phyloP scores from a whole-genome alignment of 2,113 vertebrate genomes.

The Leptobrachium leishanense region DNA sequence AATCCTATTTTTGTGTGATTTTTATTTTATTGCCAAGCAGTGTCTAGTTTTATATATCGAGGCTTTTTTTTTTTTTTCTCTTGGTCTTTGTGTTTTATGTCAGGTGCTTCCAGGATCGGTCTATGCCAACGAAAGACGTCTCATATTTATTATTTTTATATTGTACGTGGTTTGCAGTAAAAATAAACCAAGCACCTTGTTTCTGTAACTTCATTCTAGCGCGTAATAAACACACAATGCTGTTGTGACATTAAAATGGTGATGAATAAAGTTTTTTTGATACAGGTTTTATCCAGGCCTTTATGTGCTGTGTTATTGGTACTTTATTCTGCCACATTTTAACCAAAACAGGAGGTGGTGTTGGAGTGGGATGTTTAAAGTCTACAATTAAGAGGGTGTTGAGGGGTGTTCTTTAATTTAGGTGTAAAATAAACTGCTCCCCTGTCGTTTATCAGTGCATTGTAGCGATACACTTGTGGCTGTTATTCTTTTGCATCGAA shows the following conservation, averaged over 20 bases:
- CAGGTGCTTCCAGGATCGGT: constrained; percentile 1
- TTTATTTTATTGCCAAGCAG: constrained; percentile 15
- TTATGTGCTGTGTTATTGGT: too few relatives aligned
- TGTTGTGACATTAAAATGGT: constrained; percentile 54
- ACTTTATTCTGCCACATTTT: too few relatives aligned
- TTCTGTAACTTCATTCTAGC: constrained; percentile 38
- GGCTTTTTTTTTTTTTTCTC: constrained; percentile 4
- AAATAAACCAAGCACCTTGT: constrained; percentile 45
- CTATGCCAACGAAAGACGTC: constrained; percentile 31
- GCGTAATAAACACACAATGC: constrained; percentile 15
- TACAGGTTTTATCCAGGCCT: constrained; percentile 26
- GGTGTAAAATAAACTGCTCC: too few relatives aligned
- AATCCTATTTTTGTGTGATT: constrained; percentile 25
- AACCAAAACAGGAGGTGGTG: too few relatives aligned
- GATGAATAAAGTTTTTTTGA: constrained; percentile 67
- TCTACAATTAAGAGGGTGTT: too few relatives aligned
- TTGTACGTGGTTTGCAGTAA: constrained; percentile 14
- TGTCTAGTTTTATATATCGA: constrained; percentile 18
- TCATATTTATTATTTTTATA: constrained; percentile 14
- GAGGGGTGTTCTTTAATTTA: neutral
- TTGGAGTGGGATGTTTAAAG: too few relatives aligned
- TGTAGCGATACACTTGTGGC: too few relatives aligned
- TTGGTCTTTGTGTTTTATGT: neutral
- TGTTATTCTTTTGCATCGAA: too few relatives aligned
- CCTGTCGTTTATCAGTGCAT: too few relatives aligned